Evolutionary conservation across 2,113 vertebrate genomes (phyloP).

Genomic region (Romanogobio albipinnatus): DNA sequence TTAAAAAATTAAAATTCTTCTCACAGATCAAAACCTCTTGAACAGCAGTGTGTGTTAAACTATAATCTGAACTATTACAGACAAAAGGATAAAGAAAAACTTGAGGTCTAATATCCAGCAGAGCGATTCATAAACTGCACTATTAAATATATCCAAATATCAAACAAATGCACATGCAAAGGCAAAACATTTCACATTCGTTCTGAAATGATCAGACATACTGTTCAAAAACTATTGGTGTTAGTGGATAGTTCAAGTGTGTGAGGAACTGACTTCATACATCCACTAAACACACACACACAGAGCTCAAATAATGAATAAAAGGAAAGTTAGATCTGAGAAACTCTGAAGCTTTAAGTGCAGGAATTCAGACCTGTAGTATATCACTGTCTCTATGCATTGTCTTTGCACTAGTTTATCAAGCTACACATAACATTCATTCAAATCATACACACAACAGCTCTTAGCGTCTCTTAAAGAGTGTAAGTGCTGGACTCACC

Average conservation of each 20-base stretch:
- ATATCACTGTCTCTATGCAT: not conserved
- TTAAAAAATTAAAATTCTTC: no score
- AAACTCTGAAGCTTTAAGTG: not conserved
- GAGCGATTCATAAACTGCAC: not conserved
- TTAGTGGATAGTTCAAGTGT: not conserved
- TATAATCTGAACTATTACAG: not conserved
- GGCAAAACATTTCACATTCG: no score
- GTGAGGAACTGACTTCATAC: not conserved
- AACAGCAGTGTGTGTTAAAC: not conserved
- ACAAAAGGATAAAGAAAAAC: not conserved
- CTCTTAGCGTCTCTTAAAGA: not conserved
- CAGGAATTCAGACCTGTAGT: not conserved
- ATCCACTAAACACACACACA: not conserved
- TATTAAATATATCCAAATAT: not conserved
- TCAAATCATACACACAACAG: not conserved
- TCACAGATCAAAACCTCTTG: not conserved
- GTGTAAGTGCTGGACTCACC: constrained; percentile 78
- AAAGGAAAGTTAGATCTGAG: not conserved
- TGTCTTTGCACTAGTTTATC: not conserved
- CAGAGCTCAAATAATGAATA: not conserved
- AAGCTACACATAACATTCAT: not conserved
- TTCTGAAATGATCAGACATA: not conserved
- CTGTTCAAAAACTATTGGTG: not conserved
- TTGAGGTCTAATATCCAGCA: not conserved
- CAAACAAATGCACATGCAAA: no score